phyloP scores from a whole-genome alignment of 1,140 invertebrate genomes.

The Ceratina australensis region DNA sequence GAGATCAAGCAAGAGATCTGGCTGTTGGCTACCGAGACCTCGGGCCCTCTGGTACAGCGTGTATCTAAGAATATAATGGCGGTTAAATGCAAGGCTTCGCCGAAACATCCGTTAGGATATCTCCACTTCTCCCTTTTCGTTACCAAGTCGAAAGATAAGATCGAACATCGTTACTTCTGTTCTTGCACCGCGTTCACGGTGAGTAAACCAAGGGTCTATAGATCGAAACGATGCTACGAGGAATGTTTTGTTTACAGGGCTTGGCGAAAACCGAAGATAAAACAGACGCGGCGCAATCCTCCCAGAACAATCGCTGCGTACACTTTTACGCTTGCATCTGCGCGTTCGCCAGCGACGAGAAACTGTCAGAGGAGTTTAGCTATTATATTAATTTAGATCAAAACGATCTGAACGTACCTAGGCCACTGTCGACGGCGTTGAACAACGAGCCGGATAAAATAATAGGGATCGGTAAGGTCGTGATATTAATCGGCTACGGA shows the following conservation, averaged over 20 bases:
- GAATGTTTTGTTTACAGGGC: constrained; percentile 42
- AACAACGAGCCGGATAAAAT: constrained; percentile 72
- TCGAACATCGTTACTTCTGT: constrained; percentile 84
- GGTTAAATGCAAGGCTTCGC: constrained; percentile 86
- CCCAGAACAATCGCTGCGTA: constrained; percentile 75
- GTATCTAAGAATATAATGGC: constrained; percentile 89
- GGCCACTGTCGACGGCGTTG: constrained; percentile 61
- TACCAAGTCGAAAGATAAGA: constrained; percentile 79
- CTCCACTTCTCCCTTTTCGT: constrained; percentile 86
- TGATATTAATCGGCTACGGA: constrained; percentile 6
- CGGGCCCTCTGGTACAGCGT: constrained; percentile 87
- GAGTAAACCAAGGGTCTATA: constrained; percentile 24
- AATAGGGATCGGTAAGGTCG: constrained; percentile 73
- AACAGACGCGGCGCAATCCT: constrained; percentile 54
- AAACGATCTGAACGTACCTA: constrained; percentile 64
- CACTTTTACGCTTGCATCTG: constrained; percentile 89
- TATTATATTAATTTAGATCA: constrained; percentile 83
- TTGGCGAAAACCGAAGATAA: constrained; percentile 67
- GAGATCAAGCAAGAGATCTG: constrained; percentile 86
- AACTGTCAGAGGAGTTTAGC: constrained; percentile 85
- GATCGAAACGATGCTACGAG: not conserved
- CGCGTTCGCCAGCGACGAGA: constrained; percentile 88
- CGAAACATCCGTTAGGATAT: constrained; percentile 87
- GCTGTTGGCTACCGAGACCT: constrained; percentile 83
- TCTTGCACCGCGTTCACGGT: constrained; percentile 84